Conservation (phyloP, 1,140 invertebrate species). For the Tetranychus cinnabarinus region DNA sequence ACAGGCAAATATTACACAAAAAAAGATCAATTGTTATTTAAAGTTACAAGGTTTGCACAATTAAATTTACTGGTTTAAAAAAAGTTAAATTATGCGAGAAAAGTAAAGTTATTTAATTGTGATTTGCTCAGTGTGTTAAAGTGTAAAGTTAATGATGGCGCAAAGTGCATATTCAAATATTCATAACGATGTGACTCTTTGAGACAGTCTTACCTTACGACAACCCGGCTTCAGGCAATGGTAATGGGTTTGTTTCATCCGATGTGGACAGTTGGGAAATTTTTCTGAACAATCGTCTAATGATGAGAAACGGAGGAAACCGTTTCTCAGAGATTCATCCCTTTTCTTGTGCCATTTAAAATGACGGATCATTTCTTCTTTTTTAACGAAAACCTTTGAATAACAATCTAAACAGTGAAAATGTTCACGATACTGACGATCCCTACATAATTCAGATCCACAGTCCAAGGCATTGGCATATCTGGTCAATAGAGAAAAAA, state of each 20-base stretch:
- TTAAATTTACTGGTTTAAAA: no score
- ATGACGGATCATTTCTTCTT: constrained; percentile 95
- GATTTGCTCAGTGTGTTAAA: background rate
- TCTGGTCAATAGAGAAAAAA: constrained; percentile 12
- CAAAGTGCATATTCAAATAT: background rate
- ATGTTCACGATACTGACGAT: constrained; percentile 68
- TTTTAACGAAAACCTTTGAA: constrained; percentile 67
- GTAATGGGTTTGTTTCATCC: constrained; percentile 91
- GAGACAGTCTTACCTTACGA: constrained; percentile 1
- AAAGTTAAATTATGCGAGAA: background rate
- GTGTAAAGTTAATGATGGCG: background rate
- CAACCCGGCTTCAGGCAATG: constrained; percentile 59
- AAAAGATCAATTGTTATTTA: no score
- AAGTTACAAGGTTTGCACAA: no score
- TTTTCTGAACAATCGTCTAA: constrained; percentile 66
- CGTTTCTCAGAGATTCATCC: constrained; percentile 82
- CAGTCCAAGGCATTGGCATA: constrained; percentile 48
- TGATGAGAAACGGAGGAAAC: constrained; percentile 81
- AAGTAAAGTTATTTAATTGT: background rate
- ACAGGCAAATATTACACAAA: no score
- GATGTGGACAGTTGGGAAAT: constrained; percentile 62
- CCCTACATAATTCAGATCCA: constrained; percentile 49
- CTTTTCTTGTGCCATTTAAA: constrained; percentile 98
- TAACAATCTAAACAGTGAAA: constrained; percentile 86
- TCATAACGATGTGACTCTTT: background rate